Percentiles rank a stretch among this genome's conserved stretches.
Conservation (phyloP, 2,797 vertebrate genomes). For the Hypotaenidia philippensis region DNA sequence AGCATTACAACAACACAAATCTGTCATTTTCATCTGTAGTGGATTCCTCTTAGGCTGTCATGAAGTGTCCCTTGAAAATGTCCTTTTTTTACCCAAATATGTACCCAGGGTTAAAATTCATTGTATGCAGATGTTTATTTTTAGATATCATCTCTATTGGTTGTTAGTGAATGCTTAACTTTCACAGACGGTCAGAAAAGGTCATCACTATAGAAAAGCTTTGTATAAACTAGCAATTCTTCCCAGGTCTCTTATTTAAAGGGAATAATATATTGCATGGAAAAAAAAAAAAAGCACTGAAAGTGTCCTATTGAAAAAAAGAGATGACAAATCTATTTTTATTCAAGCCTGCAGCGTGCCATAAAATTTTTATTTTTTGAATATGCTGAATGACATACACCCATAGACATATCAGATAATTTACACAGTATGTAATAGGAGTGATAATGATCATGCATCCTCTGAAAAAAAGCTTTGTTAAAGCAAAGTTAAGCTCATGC, state of each 20-base stretch:
- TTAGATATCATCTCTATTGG: slow-evolving; percentile 32
- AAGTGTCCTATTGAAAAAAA: slow-evolving; percentile 47
- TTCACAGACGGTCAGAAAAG: slow-evolving; percentile 56
- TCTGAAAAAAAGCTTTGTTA: not conserved
- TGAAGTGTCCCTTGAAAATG: slow-evolving; percentile 28
- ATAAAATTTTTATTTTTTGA: slow-evolving; percentile 9
- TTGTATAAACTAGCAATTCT: slow-evolving; percentile 45
- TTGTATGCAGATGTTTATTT: slow-evolving; percentile 66
- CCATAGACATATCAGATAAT: slow-evolving; percentile 25
- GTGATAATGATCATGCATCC: slow-evolving; percentile 11
- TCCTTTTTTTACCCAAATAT: not conserved
- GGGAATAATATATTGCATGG: slow-evolving; percentile 22
- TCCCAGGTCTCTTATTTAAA: slow-evolving; percentile 45
- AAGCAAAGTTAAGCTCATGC: not conserved
- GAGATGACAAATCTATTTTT: slow-evolving; percentile 37
- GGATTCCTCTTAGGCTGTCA: slow-evolving; percentile 23
- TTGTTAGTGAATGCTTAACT: slow-evolving; percentile 60
- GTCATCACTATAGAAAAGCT: slow-evolving; percentile 45
- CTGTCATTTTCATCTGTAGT: slow-evolving; percentile 18
- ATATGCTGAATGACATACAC: slow-evolving; percentile 29
- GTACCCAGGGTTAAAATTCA: slow-evolving; percentile 52
- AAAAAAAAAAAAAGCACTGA: not conserved
- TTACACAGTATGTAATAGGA: not conserved
- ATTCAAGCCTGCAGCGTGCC: slow-evolving; percentile 30
- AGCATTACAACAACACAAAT: not conserved